Evolutionary conservation across 2,888 invertebrate genomes (phyloP).

Genomic region (Melinopterus prodromus): DNA sequence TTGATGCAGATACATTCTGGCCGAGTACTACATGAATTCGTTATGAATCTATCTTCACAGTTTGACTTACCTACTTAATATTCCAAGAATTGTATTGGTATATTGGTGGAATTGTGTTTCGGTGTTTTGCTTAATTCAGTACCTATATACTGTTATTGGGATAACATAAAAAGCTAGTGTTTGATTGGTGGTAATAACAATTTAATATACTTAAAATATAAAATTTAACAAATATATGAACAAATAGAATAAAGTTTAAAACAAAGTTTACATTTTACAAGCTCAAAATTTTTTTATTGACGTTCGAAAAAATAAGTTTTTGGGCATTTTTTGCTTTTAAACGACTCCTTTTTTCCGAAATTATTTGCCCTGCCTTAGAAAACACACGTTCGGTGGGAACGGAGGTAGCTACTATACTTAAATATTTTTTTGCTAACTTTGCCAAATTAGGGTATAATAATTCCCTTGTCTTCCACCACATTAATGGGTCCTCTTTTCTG

Average conservation of each 20-base stretch:
- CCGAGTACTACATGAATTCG: too few relatives aligned
- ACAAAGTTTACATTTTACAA: not conserved
- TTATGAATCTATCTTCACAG: too few relatives aligned
- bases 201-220: too few relatives aligned
- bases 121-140: too few relatives aligned
- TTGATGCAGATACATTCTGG: too few relatives aligned
- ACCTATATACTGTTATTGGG: too few relatives aligned
- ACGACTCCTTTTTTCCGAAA: not conserved
- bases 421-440: not conserved
- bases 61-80: too few relatives aligned
- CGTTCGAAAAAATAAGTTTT: conserved; percentile 13
- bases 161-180: too few relatives aligned
- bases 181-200: too few relatives aligned
- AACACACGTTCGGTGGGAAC: conserved; percentile 17
- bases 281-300: not conserved
- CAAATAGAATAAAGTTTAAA: not conserved
- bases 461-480: conserved; percentile 16
- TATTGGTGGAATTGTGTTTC: too few relatives aligned
- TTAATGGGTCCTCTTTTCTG: conserved; percentile 19
- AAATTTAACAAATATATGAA: not conserved
- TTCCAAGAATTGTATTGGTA: too few relatives aligned
- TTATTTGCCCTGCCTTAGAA: conserved; percentile 24
- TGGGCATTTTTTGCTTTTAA: conserved; percentile 12
- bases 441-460: conserved; percentile 11
- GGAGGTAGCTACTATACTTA: conserved; percentile 7